These are phyloP conservation scores for Araneus ventricosus DNA, from an alignment of 1,140 invertebrate genomes.

Conservation along the genomic window DNA sequence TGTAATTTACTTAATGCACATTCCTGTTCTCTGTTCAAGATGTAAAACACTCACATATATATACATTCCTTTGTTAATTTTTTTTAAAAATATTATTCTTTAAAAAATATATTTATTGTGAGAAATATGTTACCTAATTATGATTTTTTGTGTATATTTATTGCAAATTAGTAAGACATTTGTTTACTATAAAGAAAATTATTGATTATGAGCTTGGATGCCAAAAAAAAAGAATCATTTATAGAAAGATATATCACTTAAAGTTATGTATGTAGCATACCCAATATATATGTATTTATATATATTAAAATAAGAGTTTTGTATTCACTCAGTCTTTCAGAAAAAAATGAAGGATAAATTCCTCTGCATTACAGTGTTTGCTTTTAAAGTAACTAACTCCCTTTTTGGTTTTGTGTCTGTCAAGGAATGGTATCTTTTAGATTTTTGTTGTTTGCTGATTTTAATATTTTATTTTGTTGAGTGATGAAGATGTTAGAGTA, in stretches of 20 bases:
- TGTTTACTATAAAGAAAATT: background rate
- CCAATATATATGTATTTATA: background rate
- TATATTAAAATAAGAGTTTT: background rate
- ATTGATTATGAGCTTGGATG: slow-evolving; percentile 45
- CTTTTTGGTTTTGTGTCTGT: slow-evolving; percentile 9
- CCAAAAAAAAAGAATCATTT: slow-evolving; percentile 41
- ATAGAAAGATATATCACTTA: slow-evolving; percentile 36
- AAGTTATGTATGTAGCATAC: slow-evolving; percentile 45
- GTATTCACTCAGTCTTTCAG: slow-evolving; percentile 58
- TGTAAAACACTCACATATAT: background rate
- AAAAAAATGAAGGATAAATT: slow-evolving; percentile 26
- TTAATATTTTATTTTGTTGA: slow-evolving; percentile 6
- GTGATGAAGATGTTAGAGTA: background rate
- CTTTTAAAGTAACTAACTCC: slow-evolving; percentile 40
- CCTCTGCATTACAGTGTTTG: background rate
- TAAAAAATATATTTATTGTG: slow-evolving; percentile 3
- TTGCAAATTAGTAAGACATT: background rate
- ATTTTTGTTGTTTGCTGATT: slow-evolving; percentile 22
- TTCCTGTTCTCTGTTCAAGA: background rate
- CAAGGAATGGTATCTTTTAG: background rate
- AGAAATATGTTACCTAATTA: background rate
- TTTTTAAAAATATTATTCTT: background rate
- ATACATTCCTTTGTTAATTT: background rate
- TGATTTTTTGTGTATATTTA: background rate
- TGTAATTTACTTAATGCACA: background rate